Evolutionary conservation across 2,888 invertebrate species (phyloP).

Genomic region (Herminia tarsipennalis): DNA sequence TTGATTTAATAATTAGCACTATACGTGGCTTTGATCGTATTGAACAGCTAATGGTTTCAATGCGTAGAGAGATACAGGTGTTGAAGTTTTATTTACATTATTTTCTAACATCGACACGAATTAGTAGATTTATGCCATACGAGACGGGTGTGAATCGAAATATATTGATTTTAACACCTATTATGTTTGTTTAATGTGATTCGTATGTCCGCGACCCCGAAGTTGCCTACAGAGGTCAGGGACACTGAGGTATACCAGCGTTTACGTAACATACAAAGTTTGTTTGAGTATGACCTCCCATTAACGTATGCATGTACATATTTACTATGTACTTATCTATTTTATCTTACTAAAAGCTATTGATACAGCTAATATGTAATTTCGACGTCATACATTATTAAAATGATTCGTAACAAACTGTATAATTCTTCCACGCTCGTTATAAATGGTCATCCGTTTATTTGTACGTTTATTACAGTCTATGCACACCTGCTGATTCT

Average conservation of each 20-base stretch:
- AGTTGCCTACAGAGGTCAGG: slow-evolving; percentile 58
- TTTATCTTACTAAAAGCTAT: slow-evolving; percentile 9
- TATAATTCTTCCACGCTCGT: slow-evolving; percentile 1
- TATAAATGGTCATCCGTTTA: not conserved
- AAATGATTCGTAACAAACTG: not conserved
- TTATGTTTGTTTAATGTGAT: slow-evolving; percentile 59
- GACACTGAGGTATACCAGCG: slow-evolving; percentile 37
- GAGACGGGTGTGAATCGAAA: slow-evolving; percentile 56
- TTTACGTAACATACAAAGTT: slow-evolving; percentile 39
- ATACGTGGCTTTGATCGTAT: slow-evolving; percentile 7
- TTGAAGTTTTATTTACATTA: slow-evolving; percentile 29
- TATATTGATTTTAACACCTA: slow-evolving; percentile 68
- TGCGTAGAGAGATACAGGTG: slow-evolving; percentile 27
- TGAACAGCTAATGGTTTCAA: slow-evolving; percentile 21
- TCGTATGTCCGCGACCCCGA: slow-evolving; percentile 54
- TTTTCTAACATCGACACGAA: slow-evolving; percentile 37
- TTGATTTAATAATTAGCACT: slow-evolving; percentile 18
- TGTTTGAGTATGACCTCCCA: slow-evolving; percentile 22
- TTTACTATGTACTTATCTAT: slow-evolving; percentile 19
- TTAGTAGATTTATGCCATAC: slow-evolving; percentile 38
- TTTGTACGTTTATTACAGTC: not conserved
- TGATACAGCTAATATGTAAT: slow-evolving; percentile 12
- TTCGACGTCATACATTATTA: slow-evolving; percentile 8
- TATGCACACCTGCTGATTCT: slow-evolving; percentile 2
- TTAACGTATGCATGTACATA: slow-evolving; percentile 25